These are phyloP conservation scores for Coregonus suidteri DNA, from an alignment of 2,797 vertebrate species.

Conservation along the genomic window DNA sequence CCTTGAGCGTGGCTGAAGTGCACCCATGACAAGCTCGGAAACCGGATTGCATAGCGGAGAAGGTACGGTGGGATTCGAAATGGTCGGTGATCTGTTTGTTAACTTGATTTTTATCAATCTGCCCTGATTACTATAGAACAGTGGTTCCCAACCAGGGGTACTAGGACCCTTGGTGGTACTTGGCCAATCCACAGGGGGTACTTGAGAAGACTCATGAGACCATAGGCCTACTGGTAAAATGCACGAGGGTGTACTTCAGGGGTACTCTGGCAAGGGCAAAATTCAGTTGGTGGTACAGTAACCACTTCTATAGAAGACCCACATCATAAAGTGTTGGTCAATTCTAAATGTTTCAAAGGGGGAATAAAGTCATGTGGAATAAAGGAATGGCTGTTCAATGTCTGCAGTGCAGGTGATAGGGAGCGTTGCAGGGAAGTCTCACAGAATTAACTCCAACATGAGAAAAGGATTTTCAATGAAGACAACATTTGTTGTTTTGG, in stretches of 20 bases:
- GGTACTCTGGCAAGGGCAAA: too few relatives aligned
- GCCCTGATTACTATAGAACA: constrained; percentile 1
- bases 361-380: too few relatives aligned
- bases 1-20: too few relatives aligned
- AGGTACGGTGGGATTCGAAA: too few relatives aligned
- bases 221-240: too few relatives aligned
- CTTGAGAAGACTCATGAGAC: not conserved
- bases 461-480: not conserved
- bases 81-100: too few relatives aligned
- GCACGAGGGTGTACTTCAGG: too few relatives aligned
- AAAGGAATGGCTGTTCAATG: not conserved
- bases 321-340: not conserved
- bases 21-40: too few relatives aligned
- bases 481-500: not conserved
- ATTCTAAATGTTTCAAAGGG: not conserved
- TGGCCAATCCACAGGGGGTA: too few relatives aligned
- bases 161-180: not conserved
- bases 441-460: not conserved
- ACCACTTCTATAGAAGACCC: not conserved
- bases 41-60: too few relatives aligned
- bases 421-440: not conserved
- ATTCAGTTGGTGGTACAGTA: too few relatives aligned
- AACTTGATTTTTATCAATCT: constrained; percentile 31
- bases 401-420: not conserved
- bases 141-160: too few relatives aligned